A percentile compares a stretch with the other conserved stretches of the same genome.
These are phyloP conservation scores for Lottia gigantea DNA, from an alignment of 2,888 invertebrate species.

Conservation along the genomic window DNA sequence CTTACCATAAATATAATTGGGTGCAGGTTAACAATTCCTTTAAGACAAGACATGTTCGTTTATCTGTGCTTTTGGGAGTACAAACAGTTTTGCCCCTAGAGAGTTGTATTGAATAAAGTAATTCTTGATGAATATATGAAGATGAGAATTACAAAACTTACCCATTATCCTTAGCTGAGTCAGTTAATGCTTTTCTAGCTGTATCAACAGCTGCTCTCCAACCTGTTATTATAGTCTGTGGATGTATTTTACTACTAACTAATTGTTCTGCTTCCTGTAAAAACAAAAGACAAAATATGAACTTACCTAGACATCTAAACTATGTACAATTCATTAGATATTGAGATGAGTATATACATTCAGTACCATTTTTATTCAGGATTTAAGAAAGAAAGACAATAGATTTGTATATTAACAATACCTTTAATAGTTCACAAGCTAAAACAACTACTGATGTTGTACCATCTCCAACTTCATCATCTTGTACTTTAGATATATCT, in stretches of 20 bases:
- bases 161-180: constrained; percentile 84
- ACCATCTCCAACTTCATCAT: constrained; percentile 99
- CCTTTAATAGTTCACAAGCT: constrained; percentile 90
- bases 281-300: constrained; percentile 15
- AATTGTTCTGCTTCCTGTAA: constrained; percentile 89
- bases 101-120: too few relatives aligned
- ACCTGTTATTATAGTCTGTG: constrained; percentile 96
- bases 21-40: too few relatives aligned
- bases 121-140: too few relatives aligned
- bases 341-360: too few relatives aligned
- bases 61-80: too few relatives aligned
- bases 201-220: constrained; percentile 90
- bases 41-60: too few relatives aligned
- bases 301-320: too few relatives aligned
- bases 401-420: constrained; percentile 24
- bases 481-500: constrained; percentile 98
- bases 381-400: too few relatives aligned
- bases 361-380: too few relatives aligned
- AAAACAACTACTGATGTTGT: constrained; percentile 98
- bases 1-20: too few relatives aligned
- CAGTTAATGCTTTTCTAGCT: constrained; percentile 84
- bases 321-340: too few relatives aligned
- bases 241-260: constrained; percentile 93
- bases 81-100: too few relatives aligned
- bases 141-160: constrained; percentile 41